Base-by-base conservation (phyloP, 2,113 vertebrate genomes). In the Turdus rufiventris region DNA sequence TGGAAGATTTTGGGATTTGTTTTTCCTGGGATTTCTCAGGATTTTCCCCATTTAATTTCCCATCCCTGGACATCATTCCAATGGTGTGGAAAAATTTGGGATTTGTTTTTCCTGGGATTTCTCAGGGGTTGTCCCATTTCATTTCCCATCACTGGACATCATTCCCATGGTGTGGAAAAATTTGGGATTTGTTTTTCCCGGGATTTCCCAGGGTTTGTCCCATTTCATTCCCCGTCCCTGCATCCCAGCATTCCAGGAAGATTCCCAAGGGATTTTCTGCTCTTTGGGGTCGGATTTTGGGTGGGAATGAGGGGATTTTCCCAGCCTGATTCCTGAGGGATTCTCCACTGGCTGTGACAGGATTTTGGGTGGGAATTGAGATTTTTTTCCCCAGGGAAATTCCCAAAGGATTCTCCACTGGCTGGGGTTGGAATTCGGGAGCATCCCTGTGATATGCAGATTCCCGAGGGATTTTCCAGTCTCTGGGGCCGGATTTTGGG, bases 261-360 rank as follows among this genome's bases (percentile, higher is more conserved):
- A 25, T 71, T 71, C 66, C 66, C 2, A 3, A 31, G 36, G 66
- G 1, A 51, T 60, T 18, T 9, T 45, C 53, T 1, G 3, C 21
- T 17, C 28, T 10, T 21, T 19, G n/a, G 26, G 20, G n/a, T 20
- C 1, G 12, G 20, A 36, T 17, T 56, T 67, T 6, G 40, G 40
- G 26, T 47, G 9, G 76, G 40, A 66, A 31, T 36, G 7, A 1
- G 38, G 1, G 8, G 1, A 17, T 67, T 67, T 15, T 6, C 17
- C 51, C 38, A 26, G 4, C 3, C 0, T 5, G 7, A 23, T 70
- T 29, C 68, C 68, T 0, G 1, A 14, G 15, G 68, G 3, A 70
- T 31, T 18, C 25, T 26, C 48, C 5, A 9, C 48, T 50, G 48
- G 14, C 48, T 26, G 25, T 26, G 25, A 10, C n/a, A 2, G 13